Percentiles rank a stretch among this genome's conserved stretches.
These are phyloP conservation scores for Ylistrum balloti DNA, from an alignment of 1,140 invertebrate species.

Conservation along the genomic window DNA sequence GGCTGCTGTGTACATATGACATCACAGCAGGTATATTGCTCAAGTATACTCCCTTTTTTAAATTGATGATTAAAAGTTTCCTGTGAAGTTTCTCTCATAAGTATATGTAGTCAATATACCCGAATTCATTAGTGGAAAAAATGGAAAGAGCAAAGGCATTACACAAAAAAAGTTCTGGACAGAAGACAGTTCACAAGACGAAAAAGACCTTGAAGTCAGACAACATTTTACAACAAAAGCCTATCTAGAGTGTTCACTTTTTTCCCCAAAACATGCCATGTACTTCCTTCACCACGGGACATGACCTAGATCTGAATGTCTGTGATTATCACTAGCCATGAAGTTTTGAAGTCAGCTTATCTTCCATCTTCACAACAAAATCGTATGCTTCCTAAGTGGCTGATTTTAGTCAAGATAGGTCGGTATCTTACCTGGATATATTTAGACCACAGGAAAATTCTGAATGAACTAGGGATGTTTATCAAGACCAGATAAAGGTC, in stretches of 20 bases:
- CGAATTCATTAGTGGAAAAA: too few species aligned
- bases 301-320: background rate
- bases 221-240: too few species aligned
- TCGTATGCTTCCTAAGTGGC: background rate
- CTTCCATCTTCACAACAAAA: background rate
- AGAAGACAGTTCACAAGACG: too few species aligned
- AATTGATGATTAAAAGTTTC: background rate
- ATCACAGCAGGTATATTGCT: background rate
- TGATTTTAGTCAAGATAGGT: background rate
- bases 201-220: too few species aligned
- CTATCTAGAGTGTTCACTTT: too few species aligned
- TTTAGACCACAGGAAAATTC: background rate
- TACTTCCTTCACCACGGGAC: background rate
- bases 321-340: background rate
- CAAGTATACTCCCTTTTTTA: constrained; percentile 15
- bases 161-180: too few species aligned
- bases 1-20: background rate
- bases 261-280: background rate
- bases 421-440: constrained; percentile 15
- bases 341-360: constrained; percentile 21
- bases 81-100: background rate
- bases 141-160: too few species aligned
- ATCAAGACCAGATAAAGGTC: constrained; percentile 26
- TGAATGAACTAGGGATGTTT: constrained; percentile 24
- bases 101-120: background rate